Conservation (phyloP, 1,140 invertebrate genomes). For the Tetraneura akinire region DNA sequence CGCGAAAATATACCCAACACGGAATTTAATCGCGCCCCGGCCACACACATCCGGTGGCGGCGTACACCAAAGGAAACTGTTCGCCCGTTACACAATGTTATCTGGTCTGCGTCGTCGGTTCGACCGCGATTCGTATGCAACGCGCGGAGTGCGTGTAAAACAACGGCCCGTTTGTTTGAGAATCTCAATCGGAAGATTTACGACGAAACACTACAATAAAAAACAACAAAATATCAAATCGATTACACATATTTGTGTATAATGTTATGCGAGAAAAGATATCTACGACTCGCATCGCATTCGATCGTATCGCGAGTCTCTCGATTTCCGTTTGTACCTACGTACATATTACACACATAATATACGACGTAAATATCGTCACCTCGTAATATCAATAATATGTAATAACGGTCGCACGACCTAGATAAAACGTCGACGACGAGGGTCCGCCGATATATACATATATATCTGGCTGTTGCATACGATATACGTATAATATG, state of each 20-base stretch:
- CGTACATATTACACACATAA: too few relatives aligned
- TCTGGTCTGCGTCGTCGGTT: not conserved
- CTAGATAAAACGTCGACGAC: constrained; percentile 1
- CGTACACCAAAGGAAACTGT: not conserved
- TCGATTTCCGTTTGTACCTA: not conserved
- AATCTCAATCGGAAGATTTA: constrained; percentile 24
- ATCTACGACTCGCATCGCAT: not conserved
- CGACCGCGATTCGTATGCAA: constrained; percentile 19
- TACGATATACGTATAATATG: not conserved
- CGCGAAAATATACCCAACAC: not conserved
- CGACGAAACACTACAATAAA: not conserved
- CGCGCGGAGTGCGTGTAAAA: not conserved
- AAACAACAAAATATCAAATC: not conserved
- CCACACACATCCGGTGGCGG: constrained; percentile 25
- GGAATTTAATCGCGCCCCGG: constrained; percentile 14
- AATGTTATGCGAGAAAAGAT: not conserved
- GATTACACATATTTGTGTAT: not conserved
- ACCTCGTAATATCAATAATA: not conserved
- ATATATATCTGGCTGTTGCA: not conserved
- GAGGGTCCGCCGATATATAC: not conserved
- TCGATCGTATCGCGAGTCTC: not conserved
- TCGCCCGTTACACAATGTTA: constrained; percentile 19
- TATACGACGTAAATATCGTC: too few relatives aligned
- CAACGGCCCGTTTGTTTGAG: not conserved
- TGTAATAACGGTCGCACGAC: not conserved